Percentiles rank a stretch among this genome's conserved stretches.
These are phyloP conservation scores for Cynoglossus semilaevis DNA, from an alignment of 2,113 vertebrate genomes.

Conservation along the genomic window DNA sequence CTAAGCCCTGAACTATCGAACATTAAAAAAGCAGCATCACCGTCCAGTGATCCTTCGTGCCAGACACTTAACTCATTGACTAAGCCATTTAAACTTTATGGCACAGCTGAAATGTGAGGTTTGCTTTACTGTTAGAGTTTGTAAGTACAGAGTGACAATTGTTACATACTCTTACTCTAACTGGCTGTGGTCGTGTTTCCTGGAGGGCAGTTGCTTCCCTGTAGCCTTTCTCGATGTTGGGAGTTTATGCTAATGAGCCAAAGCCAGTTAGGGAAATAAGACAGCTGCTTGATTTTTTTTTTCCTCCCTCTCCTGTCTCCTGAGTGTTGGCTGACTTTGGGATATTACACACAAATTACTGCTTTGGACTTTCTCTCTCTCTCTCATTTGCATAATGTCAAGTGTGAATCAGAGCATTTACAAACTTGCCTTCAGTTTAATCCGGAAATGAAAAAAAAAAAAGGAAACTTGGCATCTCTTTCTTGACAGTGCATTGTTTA, in stretches of 20 bases:
- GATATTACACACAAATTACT: constrained; percentile 63
- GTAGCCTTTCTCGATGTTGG: constrained; percentile 48
- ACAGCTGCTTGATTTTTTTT: constrained; percentile 70
- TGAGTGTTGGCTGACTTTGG: constrained; percentile 67
- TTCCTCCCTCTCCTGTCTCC: constrained; percentile 44
- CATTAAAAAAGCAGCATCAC: too few relatives aligned
- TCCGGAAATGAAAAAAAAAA: constrained; percentile 9
- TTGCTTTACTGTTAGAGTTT: too few relatives aligned
- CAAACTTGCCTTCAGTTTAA: constrained; percentile 15
- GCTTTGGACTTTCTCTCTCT: constrained; percentile 41
- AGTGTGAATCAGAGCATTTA: constrained; percentile 37
- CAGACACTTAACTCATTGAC: too few relatives aligned
- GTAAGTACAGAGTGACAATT: too few relatives aligned
- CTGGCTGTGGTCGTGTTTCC: constrained; percentile 35
- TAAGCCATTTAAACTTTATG: too few relatives aligned
- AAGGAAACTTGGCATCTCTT: too few relatives aligned
- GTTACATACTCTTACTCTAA: constrained; percentile 15
- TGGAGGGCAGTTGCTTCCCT: constrained; percentile 25
- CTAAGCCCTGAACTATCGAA: too few relatives aligned
- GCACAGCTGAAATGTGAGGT: too few relatives aligned
- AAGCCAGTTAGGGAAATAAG: constrained; percentile 67
- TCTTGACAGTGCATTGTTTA: too few relatives aligned
- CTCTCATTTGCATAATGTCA: constrained; percentile 50
- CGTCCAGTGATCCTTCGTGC: too few relatives aligned
- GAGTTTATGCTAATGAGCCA: constrained; percentile 67